Percentiles rank a stretch among this genome's conserved stretches.
These are phyloP conservation scores for Mola mola DNA, from an alignment of 2,113 vertebrate species.

Conservation along the genomic window DNA sequence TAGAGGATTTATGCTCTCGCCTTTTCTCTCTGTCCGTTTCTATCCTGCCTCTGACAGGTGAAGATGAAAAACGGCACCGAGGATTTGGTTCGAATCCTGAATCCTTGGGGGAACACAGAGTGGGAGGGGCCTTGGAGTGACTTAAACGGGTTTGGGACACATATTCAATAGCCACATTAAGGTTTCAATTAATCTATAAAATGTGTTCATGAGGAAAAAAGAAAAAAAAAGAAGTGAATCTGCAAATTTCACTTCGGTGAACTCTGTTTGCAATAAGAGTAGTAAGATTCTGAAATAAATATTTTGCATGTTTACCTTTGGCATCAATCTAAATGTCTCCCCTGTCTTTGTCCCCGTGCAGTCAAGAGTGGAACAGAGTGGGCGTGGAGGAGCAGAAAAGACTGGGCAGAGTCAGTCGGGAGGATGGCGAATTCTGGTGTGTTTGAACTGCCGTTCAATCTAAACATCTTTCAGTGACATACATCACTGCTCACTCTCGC, in stretches of 20 bases:
- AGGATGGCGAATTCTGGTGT: conserved; percentile 78
- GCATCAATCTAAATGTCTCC: too few species aligned
- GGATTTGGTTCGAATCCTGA: conserved; percentile 78
- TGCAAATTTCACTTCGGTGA: background rate
- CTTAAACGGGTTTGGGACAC: conserved; percentile 40
- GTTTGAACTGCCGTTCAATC: background rate
- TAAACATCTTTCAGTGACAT: background rate
- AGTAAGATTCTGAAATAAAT: background rate
- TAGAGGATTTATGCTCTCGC: too few species aligned
- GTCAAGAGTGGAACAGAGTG: conserved; percentile 64
- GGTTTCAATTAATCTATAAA: too few species aligned
- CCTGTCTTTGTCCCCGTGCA: conserved; percentile 25
- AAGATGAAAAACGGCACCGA: conserved; percentile 24
- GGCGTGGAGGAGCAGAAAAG: conserved; percentile 59
- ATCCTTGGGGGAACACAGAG: conserved; percentile 83
- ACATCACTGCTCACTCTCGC: too few species aligned
- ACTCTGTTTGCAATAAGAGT: too few species aligned
- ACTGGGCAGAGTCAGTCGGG: conserved; percentile 35
- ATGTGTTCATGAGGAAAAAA: too few species aligned
- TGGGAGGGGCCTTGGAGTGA: conserved; percentile 84
- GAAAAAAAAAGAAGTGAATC: too few species aligned
- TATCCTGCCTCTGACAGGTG: conserved; percentile 60
- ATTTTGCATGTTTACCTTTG: background rate
- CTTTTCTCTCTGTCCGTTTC: background rate
- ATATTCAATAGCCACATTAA: background rate